A percentile compares a stretch with the other conserved stretches of the same genome.
Conservation (phyloP, 2,888 invertebrate genomes). For the Anthrax anthrax region DNA sequence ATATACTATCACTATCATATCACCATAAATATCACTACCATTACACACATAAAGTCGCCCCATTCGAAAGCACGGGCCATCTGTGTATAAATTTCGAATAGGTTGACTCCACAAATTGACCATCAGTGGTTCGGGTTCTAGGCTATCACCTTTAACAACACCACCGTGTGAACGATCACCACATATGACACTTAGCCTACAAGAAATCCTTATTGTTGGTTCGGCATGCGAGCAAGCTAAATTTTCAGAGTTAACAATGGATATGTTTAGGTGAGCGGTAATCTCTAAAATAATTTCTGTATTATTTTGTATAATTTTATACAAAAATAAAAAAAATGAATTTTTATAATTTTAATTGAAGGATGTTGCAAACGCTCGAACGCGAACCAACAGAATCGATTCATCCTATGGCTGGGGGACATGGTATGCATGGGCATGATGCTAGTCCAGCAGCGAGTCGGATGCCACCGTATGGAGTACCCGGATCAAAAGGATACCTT, state of each 20-base stretch:
- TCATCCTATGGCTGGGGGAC: conserved; percentile 40
- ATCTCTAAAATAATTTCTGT: no score
- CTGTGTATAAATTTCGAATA: conserved; percentile 28
- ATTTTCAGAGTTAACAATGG: conserved; percentile 91
- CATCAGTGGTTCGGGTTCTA: conserved; percentile 39
- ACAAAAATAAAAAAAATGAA: no score
- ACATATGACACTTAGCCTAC: conserved; percentile 73
- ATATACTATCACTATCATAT: no score
- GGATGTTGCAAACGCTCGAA: conserved; percentile 90
- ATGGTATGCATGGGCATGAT: conserved; percentile 36
- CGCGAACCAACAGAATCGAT: conserved; percentile 76
- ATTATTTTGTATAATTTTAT: no score
- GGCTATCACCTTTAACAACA: conserved; percentile 67
- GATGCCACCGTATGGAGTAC: conserved; percentile 39
- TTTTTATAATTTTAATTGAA: conserved; percentile 14
- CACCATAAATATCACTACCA: neutral
- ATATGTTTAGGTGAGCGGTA: conserved; percentile 59
- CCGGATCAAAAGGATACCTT: conserved; percentile 40
- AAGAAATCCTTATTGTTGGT: conserved; percentile 89
- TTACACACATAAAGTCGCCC: conserved; percentile 15
- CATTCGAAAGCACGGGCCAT: conserved; percentile 38
- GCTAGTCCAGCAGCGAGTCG: conserved; percentile 36
- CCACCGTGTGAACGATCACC: conserved; percentile 79
- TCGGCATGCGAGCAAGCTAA: conserved; percentile 89
- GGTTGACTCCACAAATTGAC: conserved; percentile 33